Conservation (phyloP, 1,140 invertebrate species). For the Drosophila nebulosa region DNA sequence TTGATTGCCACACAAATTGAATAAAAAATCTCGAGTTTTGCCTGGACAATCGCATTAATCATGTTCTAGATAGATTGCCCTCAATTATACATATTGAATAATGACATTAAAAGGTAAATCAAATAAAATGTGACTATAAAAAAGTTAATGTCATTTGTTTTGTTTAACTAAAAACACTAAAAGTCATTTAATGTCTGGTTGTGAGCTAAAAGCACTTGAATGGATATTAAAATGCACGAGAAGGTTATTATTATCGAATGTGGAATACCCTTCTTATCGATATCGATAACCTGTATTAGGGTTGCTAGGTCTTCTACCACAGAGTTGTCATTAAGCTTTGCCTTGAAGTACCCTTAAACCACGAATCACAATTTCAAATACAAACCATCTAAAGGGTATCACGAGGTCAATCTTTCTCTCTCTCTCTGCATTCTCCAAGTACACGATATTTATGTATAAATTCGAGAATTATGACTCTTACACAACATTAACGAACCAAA, state of each 20-base stretch:
- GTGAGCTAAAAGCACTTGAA: slow-evolving; percentile 13
- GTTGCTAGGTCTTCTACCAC: no score
- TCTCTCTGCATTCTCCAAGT: no score
- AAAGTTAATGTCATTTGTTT: slow-evolving; percentile 15
- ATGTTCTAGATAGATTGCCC: neutral
- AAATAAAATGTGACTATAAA: slow-evolving; percentile 13
- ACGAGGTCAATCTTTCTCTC: no score
- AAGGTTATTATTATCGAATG: neutral
- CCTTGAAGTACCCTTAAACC: no score
- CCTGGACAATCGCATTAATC: neutral
- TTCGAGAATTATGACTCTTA: slow-evolving; percentile 46
- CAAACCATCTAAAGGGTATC: no score
- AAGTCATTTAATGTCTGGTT: slow-evolving; percentile 43
- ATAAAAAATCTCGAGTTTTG: neutral
- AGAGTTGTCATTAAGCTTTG: no score
- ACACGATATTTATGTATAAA: slow-evolving; percentile 38
- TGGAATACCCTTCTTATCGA: no score
- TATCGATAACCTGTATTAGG: no score
- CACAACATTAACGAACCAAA: slow-evolving; percentile 55
- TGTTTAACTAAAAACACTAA: slow-evolving; percentile 24
- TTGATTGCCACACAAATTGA: no score
- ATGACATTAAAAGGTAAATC: neutral
- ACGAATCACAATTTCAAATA: no score
- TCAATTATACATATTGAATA: neutral
- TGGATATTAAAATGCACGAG: neutral